Percentiles rank a stretch among this genome's conserved stretches.
Evolutionary conservation across 2,888 invertebrate species (phyloP).

Genomic region (Litoditis marina): DNA sequence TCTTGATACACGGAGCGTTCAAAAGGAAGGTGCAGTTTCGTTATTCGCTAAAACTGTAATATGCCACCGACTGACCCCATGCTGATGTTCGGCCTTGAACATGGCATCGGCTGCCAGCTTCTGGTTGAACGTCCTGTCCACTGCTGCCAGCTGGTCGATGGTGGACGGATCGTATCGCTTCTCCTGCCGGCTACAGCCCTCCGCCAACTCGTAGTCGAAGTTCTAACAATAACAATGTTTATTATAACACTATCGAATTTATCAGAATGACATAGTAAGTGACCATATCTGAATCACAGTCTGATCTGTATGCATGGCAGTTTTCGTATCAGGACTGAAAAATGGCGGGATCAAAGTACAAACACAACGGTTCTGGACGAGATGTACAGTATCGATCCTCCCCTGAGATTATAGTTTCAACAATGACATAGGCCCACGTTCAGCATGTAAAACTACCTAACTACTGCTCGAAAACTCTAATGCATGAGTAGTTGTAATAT

Average conservation of each 20-base stretch:
- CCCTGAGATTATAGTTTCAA: not conserved
- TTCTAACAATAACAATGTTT: slow-evolving; percentile 73
- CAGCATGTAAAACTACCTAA: not conserved
- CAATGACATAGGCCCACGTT: too few species aligned
- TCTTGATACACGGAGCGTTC: too few species aligned
- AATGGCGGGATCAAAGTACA: not conserved
- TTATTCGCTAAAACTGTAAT: slow-evolving; percentile 66
- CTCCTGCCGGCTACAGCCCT: slow-evolving; percentile 91
- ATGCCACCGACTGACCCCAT: slow-evolving; percentile 72
- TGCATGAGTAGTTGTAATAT: too few species aligned
- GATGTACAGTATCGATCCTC: not conserved
- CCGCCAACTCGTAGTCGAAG: slow-evolving; percentile 89
- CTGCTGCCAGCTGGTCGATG: slow-evolving; percentile 66
- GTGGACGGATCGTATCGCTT: slow-evolving; percentile 95
- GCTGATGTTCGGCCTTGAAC: slow-evolving; percentile 91
- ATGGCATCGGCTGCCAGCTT: slow-evolving; percentile 91
- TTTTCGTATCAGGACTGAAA: too few species aligned
- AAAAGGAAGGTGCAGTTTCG: too few species aligned
- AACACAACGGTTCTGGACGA: too few species aligned
- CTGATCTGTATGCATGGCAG: too few species aligned
- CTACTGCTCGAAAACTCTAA: slow-evolving; percentile 4
- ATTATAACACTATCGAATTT: too few species aligned
- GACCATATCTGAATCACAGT: too few species aligned
- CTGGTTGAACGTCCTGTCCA: slow-evolving; percentile 82
- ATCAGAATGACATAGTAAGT: too few species aligned